Evolutionary conservation across 2,888 invertebrate genomes (phyloP).

Genomic region (Nineta flava): DNA sequence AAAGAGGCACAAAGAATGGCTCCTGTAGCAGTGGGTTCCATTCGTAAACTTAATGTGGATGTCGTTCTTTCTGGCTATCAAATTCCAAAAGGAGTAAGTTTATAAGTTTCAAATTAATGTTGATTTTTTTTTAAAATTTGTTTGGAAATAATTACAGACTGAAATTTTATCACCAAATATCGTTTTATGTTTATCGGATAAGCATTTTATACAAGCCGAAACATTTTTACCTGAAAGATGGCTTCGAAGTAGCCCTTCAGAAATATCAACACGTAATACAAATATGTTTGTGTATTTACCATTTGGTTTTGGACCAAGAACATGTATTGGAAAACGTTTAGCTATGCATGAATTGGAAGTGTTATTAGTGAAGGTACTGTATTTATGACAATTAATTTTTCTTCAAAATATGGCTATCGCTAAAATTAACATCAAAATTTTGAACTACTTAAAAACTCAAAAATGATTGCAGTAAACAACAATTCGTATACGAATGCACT

Average conservation of each 20-base stretch:
- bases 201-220: slow-evolving; percentile 18
- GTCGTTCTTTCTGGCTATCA: slow-evolving; percentile 23
- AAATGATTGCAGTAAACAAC: too few relatives aligned
- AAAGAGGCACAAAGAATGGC: slow-evolving; percentile 45
- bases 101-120: not conserved
- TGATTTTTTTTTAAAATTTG: not conserved
- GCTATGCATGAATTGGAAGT: slow-evolving; percentile 41
- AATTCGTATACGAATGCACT: too few relatives aligned
- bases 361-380: slow-evolving; percentile 18
- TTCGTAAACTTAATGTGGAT: slow-evolving; percentile 19
- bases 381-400: slow-evolving; percentile 6
- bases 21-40: slow-evolving; percentile 17
- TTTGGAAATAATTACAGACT: slow-evolving; percentile 13
- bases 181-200: slow-evolving; percentile 19
- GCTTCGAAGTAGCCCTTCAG: slow-evolving; percentile 20
- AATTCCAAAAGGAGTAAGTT: slow-evolving; percentile 24
- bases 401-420: not conserved
- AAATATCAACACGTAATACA: slow-evolving; percentile 22
- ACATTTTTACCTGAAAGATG: slow-evolving; percentile 21
- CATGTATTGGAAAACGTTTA: slow-evolving; percentile 53
- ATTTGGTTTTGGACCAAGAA: slow-evolving; percentile 51
- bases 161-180: slow-evolving; percentile 15
- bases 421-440: not conserved
- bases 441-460: too few relatives aligned
- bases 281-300: slow-evolving; percentile 46